A percentile compares a stretch with the other conserved stretches of the same genome.
phyloP scores from a whole-genome alignment of 2,888 invertebrate species.

The Eilema sororculum region DNA sequence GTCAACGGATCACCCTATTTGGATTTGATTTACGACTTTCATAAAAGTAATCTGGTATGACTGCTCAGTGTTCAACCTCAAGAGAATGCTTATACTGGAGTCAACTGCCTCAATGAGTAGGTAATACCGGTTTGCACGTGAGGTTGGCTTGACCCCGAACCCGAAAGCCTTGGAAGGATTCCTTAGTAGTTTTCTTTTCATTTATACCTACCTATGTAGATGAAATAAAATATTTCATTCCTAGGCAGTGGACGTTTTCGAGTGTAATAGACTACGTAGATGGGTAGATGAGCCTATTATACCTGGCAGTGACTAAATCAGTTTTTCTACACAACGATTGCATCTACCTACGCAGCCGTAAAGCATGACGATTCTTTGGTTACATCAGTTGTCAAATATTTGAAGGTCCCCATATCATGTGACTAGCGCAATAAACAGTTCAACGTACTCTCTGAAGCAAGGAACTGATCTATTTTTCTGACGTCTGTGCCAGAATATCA shows the following conservation, averaged over 20 bases:
- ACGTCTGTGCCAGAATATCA: neutral
- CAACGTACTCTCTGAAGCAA: neutral
- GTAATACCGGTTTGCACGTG: no score
- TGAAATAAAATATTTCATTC: neutral
- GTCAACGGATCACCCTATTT: no score
- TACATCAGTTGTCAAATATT: slow-evolving; percentile 5
- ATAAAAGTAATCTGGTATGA: no score
- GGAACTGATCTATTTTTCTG: neutral
- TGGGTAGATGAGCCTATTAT: slow-evolving; percentile 1
- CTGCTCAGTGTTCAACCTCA: no score
- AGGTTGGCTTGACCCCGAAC: no score
- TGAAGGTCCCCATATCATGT: neutral
- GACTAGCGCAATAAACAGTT: neutral
- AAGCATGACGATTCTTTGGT: slow-evolving; percentile 4
- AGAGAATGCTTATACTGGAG: no score
- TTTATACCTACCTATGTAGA: neutral
- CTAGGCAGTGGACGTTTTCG: neutral
- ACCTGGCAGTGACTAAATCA: slow-evolving; percentile 3
- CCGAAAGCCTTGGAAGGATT: no score
- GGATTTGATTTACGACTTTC: no score
- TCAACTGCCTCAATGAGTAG: no score
- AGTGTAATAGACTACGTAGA: neutral
- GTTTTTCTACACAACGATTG: neutral
- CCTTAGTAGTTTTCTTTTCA: no score
- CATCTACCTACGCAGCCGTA: slow-evolving; percentile 1